Conservation (phyloP, 2,888 invertebrate genomes). For the Lepetodrilus schrolli region DNA sequence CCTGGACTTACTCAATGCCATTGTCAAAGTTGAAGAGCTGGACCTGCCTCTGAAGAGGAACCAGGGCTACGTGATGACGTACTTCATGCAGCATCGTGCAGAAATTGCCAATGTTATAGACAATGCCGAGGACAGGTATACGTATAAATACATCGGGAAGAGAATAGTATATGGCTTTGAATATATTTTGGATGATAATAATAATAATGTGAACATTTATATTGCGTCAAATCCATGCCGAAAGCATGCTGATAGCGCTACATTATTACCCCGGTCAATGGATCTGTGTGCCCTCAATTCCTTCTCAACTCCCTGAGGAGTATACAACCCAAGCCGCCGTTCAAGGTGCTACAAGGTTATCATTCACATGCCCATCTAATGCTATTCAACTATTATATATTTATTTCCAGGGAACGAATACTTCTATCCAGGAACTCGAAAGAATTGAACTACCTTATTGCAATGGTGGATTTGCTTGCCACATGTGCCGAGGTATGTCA, state of each 20-base stretch:
- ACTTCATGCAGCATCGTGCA: conserved; percentile 73
- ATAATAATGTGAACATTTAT: no score
- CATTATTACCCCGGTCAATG: no score
- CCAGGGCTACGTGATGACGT: conserved; percentile 74
- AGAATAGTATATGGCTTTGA: no score
- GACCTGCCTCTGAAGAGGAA: conserved; percentile 74
- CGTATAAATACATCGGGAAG: no score
- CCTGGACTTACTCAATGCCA: conserved; percentile 71
- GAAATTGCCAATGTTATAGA: conserved; percentile 72
- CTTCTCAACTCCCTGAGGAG: no score
- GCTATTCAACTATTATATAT: conserved; percentile 1
- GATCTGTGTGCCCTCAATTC: no score
- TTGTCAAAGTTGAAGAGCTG: conserved; percentile 73
- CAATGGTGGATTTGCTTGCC: conserved; percentile 72
- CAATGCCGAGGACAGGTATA: conserved; percentile 42
- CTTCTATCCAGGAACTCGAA: conserved; percentile 49
- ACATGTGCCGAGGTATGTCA: conserved; percentile 74
- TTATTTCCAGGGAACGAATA: conserved; percentile 54
- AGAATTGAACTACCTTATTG: conserved; percentile 62
- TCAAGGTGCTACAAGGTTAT: no score
- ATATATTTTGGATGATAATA: no score
- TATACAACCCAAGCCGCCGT: no score
- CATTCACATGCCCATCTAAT: no score
- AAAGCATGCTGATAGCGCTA: no score
- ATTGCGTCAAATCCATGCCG: no score